Base-by-base conservation (phyloP, 2,888 invertebrate species). In the Homarus gammarus region DNA sequence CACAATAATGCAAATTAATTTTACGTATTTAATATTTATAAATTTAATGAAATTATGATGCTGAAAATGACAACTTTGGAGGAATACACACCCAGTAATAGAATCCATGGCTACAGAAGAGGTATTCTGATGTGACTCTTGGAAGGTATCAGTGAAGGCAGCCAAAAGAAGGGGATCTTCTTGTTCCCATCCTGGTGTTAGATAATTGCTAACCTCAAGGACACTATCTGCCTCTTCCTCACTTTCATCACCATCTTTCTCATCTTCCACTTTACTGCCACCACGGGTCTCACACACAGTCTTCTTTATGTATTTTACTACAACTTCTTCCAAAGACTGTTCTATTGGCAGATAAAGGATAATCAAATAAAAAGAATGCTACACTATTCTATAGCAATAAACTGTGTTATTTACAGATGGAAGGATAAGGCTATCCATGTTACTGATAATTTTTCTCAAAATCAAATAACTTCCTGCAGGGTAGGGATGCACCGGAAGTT, bases 111-210 rank as follows among this genome's bases (percentile, higher is more conserved):
- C 15, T 15, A 22, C 27, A 64, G 64, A 3, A n/a, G 64, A 33
- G 18, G 10, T 15, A n/a, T 22, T 10, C 22, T 27, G 15, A 18
- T 27, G 0, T 51, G 78, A 31, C 15, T 68, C 51, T 49, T 51
- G 77, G 31, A n/a, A 27, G 18, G 64, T 78, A 15, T 77, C 85
- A 15, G 12, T 70, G 78, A 85, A 85, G 77, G 85, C 77, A 6
- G 85, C 85, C 64, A 73, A 68, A n/a, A 85, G 36, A 31, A 85
- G n/a, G 61, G 85, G 85, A 31, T 85, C 85, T 10, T 27, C 31
- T 18, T 78, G 49, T 44, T 33, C 49, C 5, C 44, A 40, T 33
- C 36, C n/a, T 2, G n/a, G 64, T 27, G 22, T 12, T 5, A 31
- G 38, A 6, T 44, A 44, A n/a, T 44, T 33, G 10, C 40, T 18